Evolutionary conservation across 2,888 invertebrate genomes (phyloP).

Genomic region (Drosophila melanosoma): DNA sequence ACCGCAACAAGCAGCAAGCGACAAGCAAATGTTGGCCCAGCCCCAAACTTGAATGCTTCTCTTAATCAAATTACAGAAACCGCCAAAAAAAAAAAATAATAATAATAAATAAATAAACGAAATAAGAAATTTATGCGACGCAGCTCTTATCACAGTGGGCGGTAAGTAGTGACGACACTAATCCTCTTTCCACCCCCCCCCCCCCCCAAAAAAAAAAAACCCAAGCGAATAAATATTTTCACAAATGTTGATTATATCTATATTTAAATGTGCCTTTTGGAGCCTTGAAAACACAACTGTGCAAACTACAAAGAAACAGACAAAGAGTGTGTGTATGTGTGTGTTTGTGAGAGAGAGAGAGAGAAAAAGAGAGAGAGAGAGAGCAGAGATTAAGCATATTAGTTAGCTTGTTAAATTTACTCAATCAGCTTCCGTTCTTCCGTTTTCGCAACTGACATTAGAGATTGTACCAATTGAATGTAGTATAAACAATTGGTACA

Average conservation of each 20-base stretch:
- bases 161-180: background rate
- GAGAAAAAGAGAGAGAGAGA: background rate
- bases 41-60: constrained; percentile 22
- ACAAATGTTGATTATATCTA: constrained; percentile 36
- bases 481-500: background rate
- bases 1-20: constrained; percentile 3
- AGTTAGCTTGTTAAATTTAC: background rate
- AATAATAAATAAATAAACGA: background rate
- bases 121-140: constrained; percentile 14
- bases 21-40: constrained; percentile 43
- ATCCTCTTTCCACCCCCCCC: background rate
- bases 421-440: background rate
- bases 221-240: constrained; percentile 20
- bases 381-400: background rate
- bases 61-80: constrained; percentile 44
- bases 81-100: constrained; percentile 7
- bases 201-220: background rate
- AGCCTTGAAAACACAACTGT: constrained; percentile 41
- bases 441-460: background rate
- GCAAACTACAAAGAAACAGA: constrained; percentile 21
- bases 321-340: background rate
- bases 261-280: constrained; percentile 11
- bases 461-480: background rate
- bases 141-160: constrained; percentile 18
- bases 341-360: background rate